A percentile compares a stretch with the other conserved stretches of the same genome.
phyloP scores from a whole-genome alignment of 2,888 invertebrate genomes.

The Hyposoter dolosus region DNA sequence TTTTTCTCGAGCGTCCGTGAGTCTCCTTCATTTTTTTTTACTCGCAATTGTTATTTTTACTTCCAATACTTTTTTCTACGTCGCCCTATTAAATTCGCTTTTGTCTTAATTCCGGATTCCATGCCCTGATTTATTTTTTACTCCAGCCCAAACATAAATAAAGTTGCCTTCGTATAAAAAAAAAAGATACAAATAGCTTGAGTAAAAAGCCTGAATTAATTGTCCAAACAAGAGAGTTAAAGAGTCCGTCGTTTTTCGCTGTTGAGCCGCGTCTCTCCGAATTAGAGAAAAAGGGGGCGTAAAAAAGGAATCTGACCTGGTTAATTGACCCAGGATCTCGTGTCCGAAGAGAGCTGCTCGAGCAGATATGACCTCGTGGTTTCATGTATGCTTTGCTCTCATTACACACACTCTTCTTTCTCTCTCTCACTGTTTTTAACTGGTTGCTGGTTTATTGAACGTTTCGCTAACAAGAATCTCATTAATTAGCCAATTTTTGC shows the following conservation, averaged over 20 bases:
- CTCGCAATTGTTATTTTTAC: not conserved
- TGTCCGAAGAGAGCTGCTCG: slow-evolving; percentile 50
- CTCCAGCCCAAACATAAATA: slow-evolving; percentile 27
- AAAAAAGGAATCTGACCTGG: slow-evolving; percentile 68
- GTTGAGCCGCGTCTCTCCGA: slow-evolving; percentile 26
- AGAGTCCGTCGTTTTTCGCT: slow-evolving; percentile 48
- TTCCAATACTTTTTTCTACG: not conserved
- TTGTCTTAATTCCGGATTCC: not conserved
- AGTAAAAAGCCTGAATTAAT: slow-evolving; percentile 44
- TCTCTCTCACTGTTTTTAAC: slow-evolving; percentile 1
- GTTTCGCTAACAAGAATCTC: slow-evolving; percentile 63
- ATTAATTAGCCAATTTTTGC: slow-evolving; percentile 68
- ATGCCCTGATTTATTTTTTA: slow-evolving; percentile 26
- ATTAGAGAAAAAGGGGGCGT: slow-evolving; percentile 6
- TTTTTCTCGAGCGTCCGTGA: not conserved
- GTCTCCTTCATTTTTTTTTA: not conserved
- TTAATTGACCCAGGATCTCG: slow-evolving; percentile 64
- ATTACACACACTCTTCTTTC: slow-evolving; percentile 3
- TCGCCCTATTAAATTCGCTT: not conserved
- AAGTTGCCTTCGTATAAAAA: not conserved
- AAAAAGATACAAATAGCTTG: not conserved
- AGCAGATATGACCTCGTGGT: slow-evolving; percentile 46
- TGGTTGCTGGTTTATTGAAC: slow-evolving; percentile 26
- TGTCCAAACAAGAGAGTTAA: slow-evolving; percentile 64
- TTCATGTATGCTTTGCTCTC: slow-evolving; percentile 26